A percentile compares a stretch with the other conserved stretches of the same genome.
Conservation (phyloP, 2,113 vertebrate genomes). For the Notothenia rossii region DNA sequence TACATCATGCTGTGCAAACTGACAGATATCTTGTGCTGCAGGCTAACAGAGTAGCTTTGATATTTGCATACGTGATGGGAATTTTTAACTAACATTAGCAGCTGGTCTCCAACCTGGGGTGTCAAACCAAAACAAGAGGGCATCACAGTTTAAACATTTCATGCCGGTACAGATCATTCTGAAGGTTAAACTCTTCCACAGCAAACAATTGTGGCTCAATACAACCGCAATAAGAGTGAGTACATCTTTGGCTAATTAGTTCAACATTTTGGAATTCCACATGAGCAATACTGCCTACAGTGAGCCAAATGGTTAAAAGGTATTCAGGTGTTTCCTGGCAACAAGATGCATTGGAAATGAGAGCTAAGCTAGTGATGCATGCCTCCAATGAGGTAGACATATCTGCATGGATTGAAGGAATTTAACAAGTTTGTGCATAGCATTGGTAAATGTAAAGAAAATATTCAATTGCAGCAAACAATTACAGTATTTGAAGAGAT, state of each 20-base stretch:
- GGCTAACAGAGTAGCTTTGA: not conserved
- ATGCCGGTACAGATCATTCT: not conserved
- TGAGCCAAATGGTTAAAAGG: constrained; percentile 34
- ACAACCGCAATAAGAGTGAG: not conserved
- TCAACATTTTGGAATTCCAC: constrained; percentile 21
- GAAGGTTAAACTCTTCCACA: not conserved
- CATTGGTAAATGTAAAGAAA: constrained; percentile 7
- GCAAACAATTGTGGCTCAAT: not conserved
- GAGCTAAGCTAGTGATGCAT: constrained; percentile 28
- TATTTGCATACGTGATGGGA: not conserved
- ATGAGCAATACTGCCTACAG: constrained; percentile 23
- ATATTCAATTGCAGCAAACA: constrained; percentile 3
- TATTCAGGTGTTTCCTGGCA: constrained; percentile 57
- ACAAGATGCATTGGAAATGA: constrained; percentile 47
- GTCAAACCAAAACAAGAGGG: not conserved
- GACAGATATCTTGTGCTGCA: not conserved
- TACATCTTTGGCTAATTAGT: constrained; percentile 2
- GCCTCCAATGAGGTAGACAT: constrained; percentile 26
- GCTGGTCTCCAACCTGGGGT: not conserved
- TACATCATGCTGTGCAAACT: not conserved
- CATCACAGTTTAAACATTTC: not conserved
- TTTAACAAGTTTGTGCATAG: not conserved
- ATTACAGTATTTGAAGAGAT: not conserved
- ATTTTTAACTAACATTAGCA: not conserved
- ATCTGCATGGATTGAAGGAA: constrained; percentile 13